Evolutionary conservation across 1,140 invertebrate species (phyloP).

Genomic region (Octopus bimaculoides): DNA sequence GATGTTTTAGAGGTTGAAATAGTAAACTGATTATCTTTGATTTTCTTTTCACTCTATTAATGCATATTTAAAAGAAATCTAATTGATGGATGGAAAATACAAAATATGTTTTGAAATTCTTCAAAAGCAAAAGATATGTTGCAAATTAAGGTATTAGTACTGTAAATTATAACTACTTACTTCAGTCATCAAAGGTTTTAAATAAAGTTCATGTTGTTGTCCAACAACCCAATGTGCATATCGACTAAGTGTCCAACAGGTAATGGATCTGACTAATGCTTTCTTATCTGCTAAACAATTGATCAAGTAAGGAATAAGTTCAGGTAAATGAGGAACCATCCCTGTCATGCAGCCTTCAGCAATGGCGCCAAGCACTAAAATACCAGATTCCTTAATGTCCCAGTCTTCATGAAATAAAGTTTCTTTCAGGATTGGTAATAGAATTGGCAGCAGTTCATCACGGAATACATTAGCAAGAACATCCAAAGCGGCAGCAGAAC

Average conservation of each 20-base stretch:
- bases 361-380: conserved; percentile 93
- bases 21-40: too few species aligned
- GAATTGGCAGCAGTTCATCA: conserved; percentile 88
- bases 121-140: too few species aligned
- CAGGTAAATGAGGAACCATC: conserved; percentile 92
- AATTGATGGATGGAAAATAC: too few species aligned
- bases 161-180: conserved; percentile 54
- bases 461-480: conserved; percentile 96
- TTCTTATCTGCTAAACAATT: conserved; percentile 90
- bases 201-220: conserved; percentile 88
- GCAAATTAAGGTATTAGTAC: too few species aligned
- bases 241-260: conserved; percentile 96
- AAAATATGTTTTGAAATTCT: too few species aligned
- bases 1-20: too few species aligned
- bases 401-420: conserved; percentile 93
- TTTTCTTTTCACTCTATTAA: too few species aligned
- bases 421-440: conserved; percentile 95
- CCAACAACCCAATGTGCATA: conserved; percentile 98
- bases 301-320: conserved; percentile 95
- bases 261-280: conserved; percentile 94
- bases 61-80: too few species aligned
- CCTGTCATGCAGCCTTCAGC: conserved; percentile 99
- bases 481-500: conserved; percentile 96
- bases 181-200: conserved; percentile 95
- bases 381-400: conserved; percentile 96